phyloP scores from a whole-genome alignment of 2,797 vertebrate genomes.

The Notolepis coatsorum region DNA sequence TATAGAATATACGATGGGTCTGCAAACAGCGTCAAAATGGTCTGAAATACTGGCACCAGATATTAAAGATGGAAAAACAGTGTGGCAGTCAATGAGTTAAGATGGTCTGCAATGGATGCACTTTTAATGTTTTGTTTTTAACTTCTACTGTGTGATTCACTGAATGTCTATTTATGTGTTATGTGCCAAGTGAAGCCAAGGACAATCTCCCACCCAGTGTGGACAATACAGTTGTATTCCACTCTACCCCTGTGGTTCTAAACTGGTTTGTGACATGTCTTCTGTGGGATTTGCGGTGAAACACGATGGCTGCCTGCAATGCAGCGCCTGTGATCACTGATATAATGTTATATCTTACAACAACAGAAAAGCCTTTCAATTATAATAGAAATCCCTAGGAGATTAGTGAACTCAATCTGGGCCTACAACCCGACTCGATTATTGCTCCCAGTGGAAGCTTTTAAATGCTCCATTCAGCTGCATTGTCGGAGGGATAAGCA shows the following conservation, averaged over 20 bases:
- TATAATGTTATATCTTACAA: conserved; percentile 55
- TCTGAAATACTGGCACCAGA: too few relatives aligned
- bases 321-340: conserved; percentile 47
- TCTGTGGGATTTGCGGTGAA: conserved; percentile 40
- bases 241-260: conserved; percentile 43
- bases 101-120: too few relatives aligned
- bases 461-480: conserved; percentile 61
- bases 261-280: conserved; percentile 20
- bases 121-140: too few relatives aligned
- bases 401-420: conserved; percentile 73
- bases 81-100: too few relatives aligned
- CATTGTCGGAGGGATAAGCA: conserved; percentile 69
- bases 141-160: too few relatives aligned
- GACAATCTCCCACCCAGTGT: too few relatives aligned
- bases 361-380: conserved; percentile 64
- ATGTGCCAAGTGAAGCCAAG: too few relatives aligned
- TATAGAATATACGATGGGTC: too few relatives aligned
- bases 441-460: conserved; percentile 65
- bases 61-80: too few relatives aligned
- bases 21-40: too few relatives aligned
- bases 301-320: conserved; percentile 14
- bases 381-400: conserved; percentile 52
- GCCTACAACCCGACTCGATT: conserved; percentile 66
- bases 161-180: too few relatives aligned
- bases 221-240: too few relatives aligned